Percentiles rank a stretch among this genome's conserved stretches.
Evolutionary conservation across 2,888 invertebrate genomes (phyloP).

Genomic region (Lamproptera curius): DNA sequence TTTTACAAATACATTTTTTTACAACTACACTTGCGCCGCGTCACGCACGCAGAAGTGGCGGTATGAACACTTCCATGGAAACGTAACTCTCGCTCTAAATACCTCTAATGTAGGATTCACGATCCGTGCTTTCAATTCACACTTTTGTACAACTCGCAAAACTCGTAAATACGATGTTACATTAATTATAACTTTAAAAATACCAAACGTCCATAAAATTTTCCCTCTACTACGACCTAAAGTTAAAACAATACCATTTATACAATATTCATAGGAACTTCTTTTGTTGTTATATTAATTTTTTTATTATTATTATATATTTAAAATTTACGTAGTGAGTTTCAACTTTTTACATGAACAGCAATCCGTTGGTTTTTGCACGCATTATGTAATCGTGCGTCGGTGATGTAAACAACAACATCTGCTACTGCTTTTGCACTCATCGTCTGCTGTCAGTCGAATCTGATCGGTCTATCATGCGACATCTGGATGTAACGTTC

Average conservation of each 20-base stretch:
- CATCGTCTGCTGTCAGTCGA: constrained; percentile 39
- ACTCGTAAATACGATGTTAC: constrained; percentile 60
- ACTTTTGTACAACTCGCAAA: constrained; percentile 61
- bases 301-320: constrained; percentile 74
- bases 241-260: constrained; percentile 77
- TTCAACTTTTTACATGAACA: constrained; percentile 71
- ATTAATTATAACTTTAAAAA: constrained; percentile 74
- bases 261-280: constrained; percentile 79
- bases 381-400: constrained; percentile 36
- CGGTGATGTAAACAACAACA: not conserved
- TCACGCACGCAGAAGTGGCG: constrained; percentile 35
- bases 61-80: constrained; percentile 75
- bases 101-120: constrained; percentile 74
- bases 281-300: constrained; percentile 77
- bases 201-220: constrained; percentile 76
- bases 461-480: constrained; percentile 32
- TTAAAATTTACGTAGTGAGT: constrained; percentile 69
- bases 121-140: constrained; percentile 67
- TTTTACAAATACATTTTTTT: constrained; percentile 9
- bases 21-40: constrained; percentile 33
- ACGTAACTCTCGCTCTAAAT: constrained; percentile 72
- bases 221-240: constrained; percentile 76
- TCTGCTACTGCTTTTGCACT: not conserved
- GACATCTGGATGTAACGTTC: constrained; percentile 40
- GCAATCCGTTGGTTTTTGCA: constrained; percentile 58